A percentile compares a stretch with the other conserved stretches of the same genome.
Conservation (phyloP, 1,140 invertebrate genomes). For the Neodiprion pinetum region DNA sequence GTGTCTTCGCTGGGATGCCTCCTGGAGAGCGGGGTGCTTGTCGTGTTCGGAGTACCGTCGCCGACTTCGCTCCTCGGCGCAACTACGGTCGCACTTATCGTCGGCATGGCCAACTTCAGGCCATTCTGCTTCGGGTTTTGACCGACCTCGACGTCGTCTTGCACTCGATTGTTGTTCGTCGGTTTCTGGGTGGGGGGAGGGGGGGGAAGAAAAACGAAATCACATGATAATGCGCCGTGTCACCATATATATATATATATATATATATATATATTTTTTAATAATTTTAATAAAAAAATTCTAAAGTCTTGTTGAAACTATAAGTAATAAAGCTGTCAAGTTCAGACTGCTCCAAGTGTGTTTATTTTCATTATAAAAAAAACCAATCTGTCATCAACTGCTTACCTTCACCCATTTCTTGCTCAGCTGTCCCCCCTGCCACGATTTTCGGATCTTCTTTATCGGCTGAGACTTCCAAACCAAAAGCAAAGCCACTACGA, state of each 20-base stretch:
- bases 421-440: conserved; percentile 33
- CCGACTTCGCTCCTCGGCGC: conserved; percentile 48
- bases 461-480: conserved; percentile 35
- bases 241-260: too few relatives aligned
- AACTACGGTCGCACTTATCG: conserved; percentile 49
- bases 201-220: neutral
- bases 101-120: conserved; percentile 52
- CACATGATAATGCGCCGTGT: conserved; percentile 5
- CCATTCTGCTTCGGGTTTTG: conserved; percentile 34
- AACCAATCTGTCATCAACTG: neutral
- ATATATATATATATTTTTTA: too few relatives aligned
- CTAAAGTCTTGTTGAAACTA: too few relatives aligned
- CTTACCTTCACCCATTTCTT: conserved; percentile 44
- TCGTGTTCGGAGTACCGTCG: conserved; percentile 63
- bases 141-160: conserved; percentile 42
- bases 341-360: too few relatives aligned
- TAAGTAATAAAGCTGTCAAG: too few relatives aligned
- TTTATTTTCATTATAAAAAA: too few relatives aligned
- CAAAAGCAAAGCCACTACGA: conserved; percentile 33
- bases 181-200: conserved; percentile 30
- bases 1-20: conserved; percentile 71
- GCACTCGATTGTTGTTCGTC: conserved; percentile 37
- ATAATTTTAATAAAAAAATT: too few relatives aligned
- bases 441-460: conserved; percentile 35
- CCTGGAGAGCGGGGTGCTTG: conserved; percentile 64